These are phyloP conservation scores for Haliaeetus leucogaster DNA, from an alignment of 2,113 vertebrate genomes.

Conservation along the genomic window DNA sequence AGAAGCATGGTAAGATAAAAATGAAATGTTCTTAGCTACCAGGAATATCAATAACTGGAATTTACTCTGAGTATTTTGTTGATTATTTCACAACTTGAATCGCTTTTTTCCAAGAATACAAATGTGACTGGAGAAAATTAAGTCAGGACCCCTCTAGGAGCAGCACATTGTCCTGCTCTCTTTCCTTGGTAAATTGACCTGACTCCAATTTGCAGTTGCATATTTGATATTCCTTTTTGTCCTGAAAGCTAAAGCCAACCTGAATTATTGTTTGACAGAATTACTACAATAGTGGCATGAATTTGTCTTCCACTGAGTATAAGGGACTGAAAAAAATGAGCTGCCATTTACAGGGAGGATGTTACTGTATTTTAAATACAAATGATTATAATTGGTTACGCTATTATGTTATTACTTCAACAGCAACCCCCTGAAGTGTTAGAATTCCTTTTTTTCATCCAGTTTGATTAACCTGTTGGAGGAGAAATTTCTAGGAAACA, in stretches of 20 bases:
- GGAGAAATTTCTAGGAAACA: neutral
- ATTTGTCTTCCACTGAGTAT: neutral
- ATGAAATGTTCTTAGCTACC: neutral
- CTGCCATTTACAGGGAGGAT: neutral
- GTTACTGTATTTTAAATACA: neutral
- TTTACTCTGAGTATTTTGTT: neutral
- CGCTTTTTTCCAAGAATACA: slow-evolving; percentile 12
- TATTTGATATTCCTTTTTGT: neutral
- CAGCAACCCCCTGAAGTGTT: neutral
- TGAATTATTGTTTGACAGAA: neutral
- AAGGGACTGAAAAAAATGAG: neutral
- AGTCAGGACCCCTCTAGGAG: neutral
- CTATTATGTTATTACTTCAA: neutral
- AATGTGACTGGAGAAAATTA: neutral
- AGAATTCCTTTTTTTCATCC: neutral
- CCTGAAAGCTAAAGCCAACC: neutral
- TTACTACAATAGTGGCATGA: neutral
- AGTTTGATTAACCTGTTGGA: neutral
- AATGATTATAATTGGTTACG: neutral
- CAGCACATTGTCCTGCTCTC: neutral
- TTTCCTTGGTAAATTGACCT: neutral
- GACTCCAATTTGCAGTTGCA: neutral
- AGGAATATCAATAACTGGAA: neutral
- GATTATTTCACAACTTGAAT: neutral
- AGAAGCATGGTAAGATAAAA: neutral